These are phyloP conservation scores for Choloepus didactylus DNA, from an alignment of 2,797 vertebrate genomes.

Conservation along the genomic window DNA sequence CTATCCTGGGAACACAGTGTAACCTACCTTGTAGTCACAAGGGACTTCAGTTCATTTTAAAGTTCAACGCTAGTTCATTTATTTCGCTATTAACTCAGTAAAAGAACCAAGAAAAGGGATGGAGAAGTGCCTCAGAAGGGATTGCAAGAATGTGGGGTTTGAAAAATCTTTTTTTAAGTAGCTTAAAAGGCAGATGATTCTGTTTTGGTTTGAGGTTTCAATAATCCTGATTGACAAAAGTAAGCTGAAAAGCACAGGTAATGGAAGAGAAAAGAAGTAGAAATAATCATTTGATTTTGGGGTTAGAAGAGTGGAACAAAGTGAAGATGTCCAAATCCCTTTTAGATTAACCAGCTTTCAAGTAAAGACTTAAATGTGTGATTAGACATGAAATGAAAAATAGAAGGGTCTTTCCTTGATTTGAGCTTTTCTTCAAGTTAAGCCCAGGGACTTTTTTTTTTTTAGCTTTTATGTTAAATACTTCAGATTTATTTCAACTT, in stretches of 20 bases:
- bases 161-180: background rate
- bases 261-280: constrained; percentile 66
- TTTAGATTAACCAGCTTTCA: constrained; percentile 74
- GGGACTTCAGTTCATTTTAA: background rate
- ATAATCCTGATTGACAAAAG: constrained; percentile 45
- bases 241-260: constrained; percentile 47
- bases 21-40: background rate
- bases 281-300: constrained; percentile 63
- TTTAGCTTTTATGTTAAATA: constrained; percentile 82
- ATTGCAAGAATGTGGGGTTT: background rate
- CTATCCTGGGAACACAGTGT: too few species aligned
- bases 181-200: background rate
- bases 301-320: background rate
- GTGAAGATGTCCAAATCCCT: constrained; percentile 78
- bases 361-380: constrained; percentile 78
- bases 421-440: constrained; percentile 72
- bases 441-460: constrained; percentile 69
- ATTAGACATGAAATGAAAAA: constrained; percentile 73
- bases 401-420: constrained; percentile 79
- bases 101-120: background rate
- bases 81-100: background rate
- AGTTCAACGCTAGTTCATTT: background rate
- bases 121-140: background rate
- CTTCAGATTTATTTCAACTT: constrained; percentile 76
- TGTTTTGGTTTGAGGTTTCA: constrained; percentile 11